Evolutionary conservation across 2,888 invertebrate species (phyloP).

Genomic region (Ctena decussata): DNA sequence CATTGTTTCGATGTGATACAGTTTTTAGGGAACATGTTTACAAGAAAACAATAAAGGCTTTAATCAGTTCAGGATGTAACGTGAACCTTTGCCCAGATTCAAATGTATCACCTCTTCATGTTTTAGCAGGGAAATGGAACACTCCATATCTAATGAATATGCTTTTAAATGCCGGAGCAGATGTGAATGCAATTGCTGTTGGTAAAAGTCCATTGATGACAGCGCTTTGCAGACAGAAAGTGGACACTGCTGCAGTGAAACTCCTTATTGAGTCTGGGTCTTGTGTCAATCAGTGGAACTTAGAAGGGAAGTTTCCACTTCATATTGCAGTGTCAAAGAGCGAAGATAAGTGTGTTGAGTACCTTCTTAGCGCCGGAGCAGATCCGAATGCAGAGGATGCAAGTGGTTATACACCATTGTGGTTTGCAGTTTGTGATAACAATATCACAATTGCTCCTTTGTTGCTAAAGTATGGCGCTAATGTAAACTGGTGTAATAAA

Average conservation of each 20-base stretch:
- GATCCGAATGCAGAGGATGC: conserved; percentile 76
- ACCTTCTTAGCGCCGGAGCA: conserved; percentile 76
- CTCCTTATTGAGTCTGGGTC: conserved; percentile 78
- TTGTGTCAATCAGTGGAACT: conserved; percentile 73
- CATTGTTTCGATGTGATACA: conserved; percentile 72
- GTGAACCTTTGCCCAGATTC: conserved; percentile 75
- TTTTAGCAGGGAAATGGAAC: conserved; percentile 80
- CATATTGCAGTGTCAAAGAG: conserved; percentile 80
- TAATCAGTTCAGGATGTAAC: conserved; percentile 75
- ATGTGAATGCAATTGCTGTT: conserved; percentile 74
- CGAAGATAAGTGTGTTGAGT: conserved; percentile 74
- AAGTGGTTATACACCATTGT: conserved; percentile 78
- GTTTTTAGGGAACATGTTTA: conserved; percentile 70
- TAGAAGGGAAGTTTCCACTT: conserved; percentile 73
- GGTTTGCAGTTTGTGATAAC: conserved; percentile 81
- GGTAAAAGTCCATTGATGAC: conserved; percentile 73
- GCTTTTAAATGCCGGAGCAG: conserved; percentile 74
- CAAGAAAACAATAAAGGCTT: conserved; percentile 68
- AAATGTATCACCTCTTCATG: conserved; percentile 79
- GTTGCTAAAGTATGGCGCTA: conserved; percentile 70
- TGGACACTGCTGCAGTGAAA: conserved; percentile 72
- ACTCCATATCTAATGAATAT: conserved; percentile 70
- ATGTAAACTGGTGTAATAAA: conserved; percentile 69
- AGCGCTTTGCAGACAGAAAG: conserved; percentile 68
- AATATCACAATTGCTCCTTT: conserved; percentile 75